Evolutionary conservation across 1,140 invertebrate genomes (phyloP), one percentile per base, ranked within the genome.

Genomic region (Brachionus rotundiformis): DNA sequence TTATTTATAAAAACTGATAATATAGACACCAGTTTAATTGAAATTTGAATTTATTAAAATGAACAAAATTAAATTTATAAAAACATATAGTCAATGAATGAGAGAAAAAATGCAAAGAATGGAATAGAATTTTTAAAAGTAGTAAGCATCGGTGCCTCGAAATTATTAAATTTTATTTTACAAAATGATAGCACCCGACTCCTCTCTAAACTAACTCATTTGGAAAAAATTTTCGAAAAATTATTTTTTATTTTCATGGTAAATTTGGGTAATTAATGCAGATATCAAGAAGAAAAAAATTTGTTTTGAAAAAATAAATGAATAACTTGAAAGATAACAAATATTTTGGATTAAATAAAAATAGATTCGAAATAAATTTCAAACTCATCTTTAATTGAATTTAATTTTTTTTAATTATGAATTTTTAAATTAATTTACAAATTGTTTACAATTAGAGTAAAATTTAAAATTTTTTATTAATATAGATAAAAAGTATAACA

Each of bases 21-120:
- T 54, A 49, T 7, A 19, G 19, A 23, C 47, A 49, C 47, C 7
- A 19, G 47, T 63, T 63, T 33, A 63, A 63, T 63, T 63, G 29
- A 63, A 63, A 63, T 63, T 63, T 63, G 61, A 27, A 63, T 63
- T 63, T 33, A 63, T 29, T 29, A 63, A 31, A 63, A 63, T 63
- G 29, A 63, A 63, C 29, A 63, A 29, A 63, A 63, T 63, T 63
- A 63, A 63, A 63, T 63, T 29, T n/a, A 27, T 29, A 63, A 63
- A 29, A 27, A 13, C 11, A 27, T 0, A 29, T 2, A 63, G 61
- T 29, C 61, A 13, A 63, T 29, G 61, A 63, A 29, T n/a, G 23
- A 63, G 29, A 63, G 13, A 63, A 63, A 63, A 63, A 63, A 63
- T 63, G 29, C 25, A 63, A 63, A 54, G 47, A 54, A 54, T 54